Evolutionary conservation across 2,113 vertebrate genomes (phyloP).

Genomic region (Eurystomus gularis): DNA sequence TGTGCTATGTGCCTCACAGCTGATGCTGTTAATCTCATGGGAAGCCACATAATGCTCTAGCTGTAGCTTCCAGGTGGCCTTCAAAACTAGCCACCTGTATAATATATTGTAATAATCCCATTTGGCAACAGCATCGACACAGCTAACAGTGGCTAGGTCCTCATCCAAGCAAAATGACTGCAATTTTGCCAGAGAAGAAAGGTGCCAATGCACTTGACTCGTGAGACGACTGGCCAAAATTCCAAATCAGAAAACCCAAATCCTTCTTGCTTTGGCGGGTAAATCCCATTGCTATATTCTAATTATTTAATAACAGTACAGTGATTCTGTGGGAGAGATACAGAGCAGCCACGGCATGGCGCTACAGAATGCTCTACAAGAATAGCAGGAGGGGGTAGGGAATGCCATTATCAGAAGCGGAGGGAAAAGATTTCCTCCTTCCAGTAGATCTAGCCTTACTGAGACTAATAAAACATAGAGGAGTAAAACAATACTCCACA

Average conservation of each 20-base stretch:
- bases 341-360: background rate
- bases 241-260: background rate
- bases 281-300: background rate
- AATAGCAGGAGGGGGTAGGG: background rate
- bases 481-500: background rate
- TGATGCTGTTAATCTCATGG: background rate
- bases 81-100: background rate
- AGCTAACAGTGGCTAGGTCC: background rate
- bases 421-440: background rate
- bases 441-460: background rate
- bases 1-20: background rate
- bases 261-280: background rate
- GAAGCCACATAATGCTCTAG: background rate
- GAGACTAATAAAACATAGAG: background rate
- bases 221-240: background rate
- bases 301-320: background rate
- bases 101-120: background rate
- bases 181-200: background rate
- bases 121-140: background rate
- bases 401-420: background rate
- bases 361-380: background rate
- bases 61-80: conserved; percentile 47
- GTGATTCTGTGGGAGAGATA: background rate
- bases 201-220: background rate
- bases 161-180: background rate